These are phyloP conservation scores for Cotesia typhae DNA, from an alignment of 1,140 invertebrate genomes.

Conservation along the genomic window DNA sequence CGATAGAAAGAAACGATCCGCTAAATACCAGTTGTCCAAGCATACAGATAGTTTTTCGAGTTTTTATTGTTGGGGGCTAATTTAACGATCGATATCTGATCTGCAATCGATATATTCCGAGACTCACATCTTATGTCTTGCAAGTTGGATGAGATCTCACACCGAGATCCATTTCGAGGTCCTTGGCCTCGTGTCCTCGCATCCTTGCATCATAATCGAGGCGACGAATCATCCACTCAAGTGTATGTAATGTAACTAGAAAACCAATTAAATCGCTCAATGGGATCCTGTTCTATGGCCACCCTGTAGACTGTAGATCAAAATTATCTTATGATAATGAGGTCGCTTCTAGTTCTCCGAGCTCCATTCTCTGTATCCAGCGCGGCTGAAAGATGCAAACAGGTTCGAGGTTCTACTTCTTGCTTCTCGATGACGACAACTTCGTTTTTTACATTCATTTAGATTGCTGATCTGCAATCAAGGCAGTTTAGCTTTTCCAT, in stretches of 20 bases:
- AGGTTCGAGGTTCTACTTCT: conserved; percentile 31
- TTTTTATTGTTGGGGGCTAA: conserved; percentile 6
- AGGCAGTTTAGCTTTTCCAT: background rate
- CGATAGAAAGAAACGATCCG: background rate
- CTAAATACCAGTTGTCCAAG: background rate
- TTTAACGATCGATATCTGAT: conserved; percentile 6
- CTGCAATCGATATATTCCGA: too few species aligned
- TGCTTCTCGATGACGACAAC: background rate
- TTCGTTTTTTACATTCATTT: conserved; percentile 46
- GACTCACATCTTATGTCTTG: too few species aligned
- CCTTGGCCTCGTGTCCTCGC: background rate
- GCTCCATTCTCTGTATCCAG: too few species aligned
- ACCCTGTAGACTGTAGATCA: conserved; percentile 35
- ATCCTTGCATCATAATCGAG: background rate
- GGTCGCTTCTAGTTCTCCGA: background rate
- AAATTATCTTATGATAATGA: too few species aligned
- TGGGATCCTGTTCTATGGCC: conserved; percentile 44
- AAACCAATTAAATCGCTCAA: conserved; percentile 42
- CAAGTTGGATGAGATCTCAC: too few species aligned
- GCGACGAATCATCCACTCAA: background rate
- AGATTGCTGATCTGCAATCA: conserved; percentile 44
- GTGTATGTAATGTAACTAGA: background rate
- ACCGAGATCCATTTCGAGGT: background rate
- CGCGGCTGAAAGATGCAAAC: conserved; percentile 6
- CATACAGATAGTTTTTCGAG: background rate